Evolutionary conservation across 1,140 invertebrate species (phyloP).

Genomic region (Lucilia sericata): DNA sequence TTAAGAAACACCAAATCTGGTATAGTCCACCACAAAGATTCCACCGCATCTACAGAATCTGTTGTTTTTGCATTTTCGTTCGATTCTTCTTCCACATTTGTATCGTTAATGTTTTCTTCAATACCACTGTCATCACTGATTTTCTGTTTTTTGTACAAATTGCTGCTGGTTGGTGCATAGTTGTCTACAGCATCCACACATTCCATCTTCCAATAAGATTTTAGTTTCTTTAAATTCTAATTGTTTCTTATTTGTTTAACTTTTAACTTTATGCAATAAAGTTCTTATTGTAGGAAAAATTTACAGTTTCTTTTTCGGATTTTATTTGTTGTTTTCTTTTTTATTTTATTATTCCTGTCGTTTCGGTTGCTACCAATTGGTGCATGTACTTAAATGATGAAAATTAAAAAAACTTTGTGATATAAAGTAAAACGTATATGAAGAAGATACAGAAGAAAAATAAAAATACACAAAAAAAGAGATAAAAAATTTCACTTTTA

Average conservation of each 20-base stretch:
- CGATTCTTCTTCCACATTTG: constrained; percentile 17
- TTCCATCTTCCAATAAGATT: constrained; percentile 26
- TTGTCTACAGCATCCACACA: neutral
- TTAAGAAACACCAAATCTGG: constrained; percentile 78
- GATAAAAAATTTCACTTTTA: constrained; percentile 39
- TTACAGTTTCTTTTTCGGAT: neutral
- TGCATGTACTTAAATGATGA: no score
- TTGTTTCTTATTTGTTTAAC: neutral
- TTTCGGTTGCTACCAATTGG: no score
- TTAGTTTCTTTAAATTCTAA: neutral
- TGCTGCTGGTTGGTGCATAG: neutral
- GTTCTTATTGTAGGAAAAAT: neutral
- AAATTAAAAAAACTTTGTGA: neutral
- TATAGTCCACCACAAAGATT: constrained; percentile 72
- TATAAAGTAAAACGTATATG: neutral
- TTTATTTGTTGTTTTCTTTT: neutral
- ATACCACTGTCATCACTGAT: constrained; percentile 11
- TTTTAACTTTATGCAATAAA: neutral
- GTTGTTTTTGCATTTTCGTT: neutral
- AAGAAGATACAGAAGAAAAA: neutral
- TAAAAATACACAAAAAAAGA: neutral
- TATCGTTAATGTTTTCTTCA: neutral
- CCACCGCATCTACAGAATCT: constrained; percentile 7
- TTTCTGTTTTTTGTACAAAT: neutral
- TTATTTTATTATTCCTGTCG: no score